Evolutionary conservation across 2,888 invertebrate species (phyloP).

Genomic region (Sesia bembeciformis): DNA sequence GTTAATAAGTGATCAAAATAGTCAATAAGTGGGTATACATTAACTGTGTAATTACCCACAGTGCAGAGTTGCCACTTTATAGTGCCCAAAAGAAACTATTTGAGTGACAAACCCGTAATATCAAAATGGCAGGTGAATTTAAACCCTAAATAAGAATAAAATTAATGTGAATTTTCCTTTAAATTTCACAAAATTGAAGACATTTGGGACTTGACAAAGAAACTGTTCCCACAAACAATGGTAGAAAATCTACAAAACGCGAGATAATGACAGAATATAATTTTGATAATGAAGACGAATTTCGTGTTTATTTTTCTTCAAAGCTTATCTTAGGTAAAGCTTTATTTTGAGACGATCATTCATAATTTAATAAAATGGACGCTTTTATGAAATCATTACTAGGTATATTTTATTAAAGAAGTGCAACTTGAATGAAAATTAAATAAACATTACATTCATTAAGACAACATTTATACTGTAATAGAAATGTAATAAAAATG

Average conservation of each 20-base stretch:
- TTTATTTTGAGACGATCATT: not conserved
- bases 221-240: constrained; percentile 19
- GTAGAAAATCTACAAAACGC: constrained; percentile 29
- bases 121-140: not conserved
- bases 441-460: too few species aligned
- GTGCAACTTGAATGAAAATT: too few species aligned
- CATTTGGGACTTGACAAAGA: constrained; percentile 11
- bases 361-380: not conserved
- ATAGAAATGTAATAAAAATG: too few species aligned
- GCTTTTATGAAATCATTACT: too few species aligned
- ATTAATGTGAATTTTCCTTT: not conserved
- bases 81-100: not conserved
- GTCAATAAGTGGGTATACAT: too few species aligned
- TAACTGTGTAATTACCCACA: too few species aligned
- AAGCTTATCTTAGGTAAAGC: not conserved
- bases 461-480: too few species aligned
- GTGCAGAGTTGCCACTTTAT: too few species aligned
- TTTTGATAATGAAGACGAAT: constrained; percentile 25
- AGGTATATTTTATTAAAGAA: too few species aligned
- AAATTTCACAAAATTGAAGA: constrained; percentile 3
- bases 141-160: not conserved
- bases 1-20: too few species aligned
- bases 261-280: constrained; percentile 42
- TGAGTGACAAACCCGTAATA: not conserved
- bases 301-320: not conserved